These are phyloP conservation scores for Exocentrus adspersus DNA, from an alignment of 2,888 invertebrate species.

Conservation along the genomic window DNA sequence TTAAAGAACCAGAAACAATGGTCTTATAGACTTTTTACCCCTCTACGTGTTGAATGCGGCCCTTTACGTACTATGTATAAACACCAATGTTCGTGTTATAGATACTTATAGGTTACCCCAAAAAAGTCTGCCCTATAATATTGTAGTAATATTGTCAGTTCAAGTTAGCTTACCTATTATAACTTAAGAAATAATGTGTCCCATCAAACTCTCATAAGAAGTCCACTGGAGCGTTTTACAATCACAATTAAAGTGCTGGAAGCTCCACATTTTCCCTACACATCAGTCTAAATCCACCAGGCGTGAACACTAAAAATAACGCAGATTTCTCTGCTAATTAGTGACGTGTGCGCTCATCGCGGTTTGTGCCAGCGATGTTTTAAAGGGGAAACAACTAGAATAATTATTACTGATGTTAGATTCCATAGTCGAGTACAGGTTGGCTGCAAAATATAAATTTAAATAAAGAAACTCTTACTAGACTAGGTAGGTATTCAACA, in stretches of 20 bases:
- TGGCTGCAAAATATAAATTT: no score
- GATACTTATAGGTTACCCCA: no score
- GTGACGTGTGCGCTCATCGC: conserved; percentile 55
- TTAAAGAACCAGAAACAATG: no score
- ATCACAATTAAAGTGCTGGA: conserved; percentile 47
- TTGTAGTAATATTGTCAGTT: neutral
- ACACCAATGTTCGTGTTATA: no score
- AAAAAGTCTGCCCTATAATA: neutral
- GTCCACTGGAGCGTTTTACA: conserved; percentile 47
- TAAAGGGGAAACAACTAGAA: conserved; percentile 52
- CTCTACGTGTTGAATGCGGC: no score
- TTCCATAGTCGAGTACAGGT: conserved; percentile 23
- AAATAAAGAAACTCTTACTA: no score
- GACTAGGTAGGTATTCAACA: no score
- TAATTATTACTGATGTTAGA: conserved; percentile 48
- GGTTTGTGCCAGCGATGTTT: conserved; percentile 56
- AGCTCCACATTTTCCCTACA: conserved; percentile 47
- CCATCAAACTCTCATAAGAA: conserved; percentile 51
- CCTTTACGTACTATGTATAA: no score
- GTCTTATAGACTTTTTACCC: no score
- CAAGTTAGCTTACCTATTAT: conserved; percentile 27
- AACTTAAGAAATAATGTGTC: conserved; percentile 39
- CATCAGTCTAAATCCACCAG: conserved; percentile 52
- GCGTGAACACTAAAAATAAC: conserved; percentile 57
- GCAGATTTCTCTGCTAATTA: conserved; percentile 59